Base-by-base conservation (phyloP, 2,113 vertebrate species). In the Falcunculus frontatus region DNA sequence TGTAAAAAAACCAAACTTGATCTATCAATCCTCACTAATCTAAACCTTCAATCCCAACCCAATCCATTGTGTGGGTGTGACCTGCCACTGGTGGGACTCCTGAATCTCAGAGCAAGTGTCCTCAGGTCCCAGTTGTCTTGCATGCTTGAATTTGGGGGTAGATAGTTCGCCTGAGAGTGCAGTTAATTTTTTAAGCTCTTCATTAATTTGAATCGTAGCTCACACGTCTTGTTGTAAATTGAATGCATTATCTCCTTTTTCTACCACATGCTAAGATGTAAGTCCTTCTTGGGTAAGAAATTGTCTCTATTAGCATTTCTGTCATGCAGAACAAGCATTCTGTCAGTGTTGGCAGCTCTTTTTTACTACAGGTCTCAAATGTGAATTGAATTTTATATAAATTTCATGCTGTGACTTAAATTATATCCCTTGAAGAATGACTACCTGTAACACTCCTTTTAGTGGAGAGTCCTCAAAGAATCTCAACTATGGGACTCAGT, bases 371-470 rank as follows among this genome's bases (percentile, higher is more conserved):
- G 75, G 57, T 93, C 90, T 94, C 92, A 93, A 92, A 92, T 86
- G 85, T 86, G 94, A 90, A 90, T 94, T 94, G 85, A 93, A 94
- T 95, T 94, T 92, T 90, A 57, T 88, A 92, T 84, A 90, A 93
- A 95, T 92, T 95, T 94, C 94, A 88, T 92, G 63, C 75, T 92
- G 85, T 1, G 32, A 70, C 42, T 96, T 83, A 93, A 94, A 94
- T 93, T 73, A 78, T 90, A 63, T 90, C 26, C n/a, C 59, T 62
- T 84, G 75, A 86, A 95, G 85, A 74, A 93, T 33, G 85, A 62
- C 82, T 95, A 80, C 63, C 30, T 86, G 29, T 93, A 93, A 83
- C 27, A 19, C 41, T 80, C 22, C 33, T 92, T 92, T 90, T 74
- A 92, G 63, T 67, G 55, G 60, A 77, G 55, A 90, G 37, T 88